Conservation (phyloP, 2,113 vertebrate genomes). For the Clinocottus analis region DNA sequence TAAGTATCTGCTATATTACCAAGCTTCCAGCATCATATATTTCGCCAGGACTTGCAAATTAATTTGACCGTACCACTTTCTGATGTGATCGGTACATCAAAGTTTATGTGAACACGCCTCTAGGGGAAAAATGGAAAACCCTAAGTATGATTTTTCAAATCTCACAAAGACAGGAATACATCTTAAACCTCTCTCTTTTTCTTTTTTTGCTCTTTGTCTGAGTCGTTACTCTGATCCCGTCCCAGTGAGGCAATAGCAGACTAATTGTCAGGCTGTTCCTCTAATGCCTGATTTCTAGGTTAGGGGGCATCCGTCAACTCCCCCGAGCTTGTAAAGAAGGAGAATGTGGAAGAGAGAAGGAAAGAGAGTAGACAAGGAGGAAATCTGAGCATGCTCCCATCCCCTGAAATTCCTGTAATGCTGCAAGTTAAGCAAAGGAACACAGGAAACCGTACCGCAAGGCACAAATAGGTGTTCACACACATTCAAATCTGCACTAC, state of each 20-base stretch:
- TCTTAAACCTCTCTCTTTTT: conserved; percentile 29
- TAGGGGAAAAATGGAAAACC: conserved; percentile 2
- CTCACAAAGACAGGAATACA: conserved; percentile 5
- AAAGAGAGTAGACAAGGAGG: background rate
- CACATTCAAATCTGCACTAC: conserved; percentile 8
- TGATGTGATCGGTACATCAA: background rate
- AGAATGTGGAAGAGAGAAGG: conserved; percentile 17
- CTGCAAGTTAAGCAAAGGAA: conserved; percentile 3
- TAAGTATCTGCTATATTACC: background rate
- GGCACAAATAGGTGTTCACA: conserved; percentile 1
- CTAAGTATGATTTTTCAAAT: conserved; percentile 27
- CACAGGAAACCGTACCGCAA: background rate
- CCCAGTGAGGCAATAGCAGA: conserved; percentile 52
- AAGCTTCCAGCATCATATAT: background rate
- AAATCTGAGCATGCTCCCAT: conserved; percentile 22
- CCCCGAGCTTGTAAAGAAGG: conserved; percentile 34
- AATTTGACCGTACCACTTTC: background rate
- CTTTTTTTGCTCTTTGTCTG: conserved; percentile 31
- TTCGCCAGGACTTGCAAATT: background rate
- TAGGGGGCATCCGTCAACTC: conserved; percentile 66
- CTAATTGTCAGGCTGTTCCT: conserved; percentile 67
- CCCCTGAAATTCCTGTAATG: conserved; percentile 35
- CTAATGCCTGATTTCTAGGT: conserved; percentile 72
- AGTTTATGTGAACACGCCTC: background rate
- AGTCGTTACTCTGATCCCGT: conserved; percentile 42